phyloP scores from a whole-genome alignment of 2,797 vertebrate genomes.

The Cheirogaleus major region DNA sequence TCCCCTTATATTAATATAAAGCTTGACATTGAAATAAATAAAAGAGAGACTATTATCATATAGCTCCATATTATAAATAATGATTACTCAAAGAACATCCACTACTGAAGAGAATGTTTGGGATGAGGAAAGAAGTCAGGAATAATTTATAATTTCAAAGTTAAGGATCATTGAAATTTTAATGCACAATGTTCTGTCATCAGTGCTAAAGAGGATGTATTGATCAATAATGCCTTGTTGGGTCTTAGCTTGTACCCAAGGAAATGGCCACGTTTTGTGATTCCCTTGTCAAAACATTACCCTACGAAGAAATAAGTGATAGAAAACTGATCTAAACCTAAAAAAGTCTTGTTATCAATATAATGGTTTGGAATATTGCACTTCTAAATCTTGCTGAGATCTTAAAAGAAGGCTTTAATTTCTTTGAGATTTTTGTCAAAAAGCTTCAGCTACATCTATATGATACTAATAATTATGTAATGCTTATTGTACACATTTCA shows the following conservation, averaged over 20 bases:
- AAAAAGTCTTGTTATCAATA: not conserved
- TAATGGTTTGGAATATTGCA: not conserved
- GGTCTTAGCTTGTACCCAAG: not conserved
- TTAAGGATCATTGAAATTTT: slow-evolving; percentile 22
- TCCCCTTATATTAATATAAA: not conserved
- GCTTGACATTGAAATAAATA: not conserved
- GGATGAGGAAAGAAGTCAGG: slow-evolving; percentile 10
- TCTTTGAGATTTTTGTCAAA: slow-evolving; percentile 26
- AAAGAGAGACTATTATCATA: not conserved
- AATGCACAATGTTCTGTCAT: not conserved
- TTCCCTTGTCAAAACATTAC: not conserved
- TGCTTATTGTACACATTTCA: not conserved
- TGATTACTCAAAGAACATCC: not conserved
- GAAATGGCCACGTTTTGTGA: not conserved
- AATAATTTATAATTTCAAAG: slow-evolving; percentile 60
- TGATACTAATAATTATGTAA: not conserved
- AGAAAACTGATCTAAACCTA: slow-evolving; percentile 30
- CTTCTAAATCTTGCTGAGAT: slow-evolving; percentile 43
- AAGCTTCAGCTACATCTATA: not conserved
- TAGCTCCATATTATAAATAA: not conserved
- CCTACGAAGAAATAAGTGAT: slow-evolving; percentile 19
- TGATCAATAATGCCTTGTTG: not conserved
- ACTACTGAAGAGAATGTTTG: not conserved
- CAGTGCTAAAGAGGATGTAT: not conserved
- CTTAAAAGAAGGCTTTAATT: not conserved